A percentile compares a stretch with the other conserved stretches of the same genome.
Evolutionary conservation across 1,140 invertebrate species (phyloP).

Genomic region (Zaprionus lachaisei): DNA sequence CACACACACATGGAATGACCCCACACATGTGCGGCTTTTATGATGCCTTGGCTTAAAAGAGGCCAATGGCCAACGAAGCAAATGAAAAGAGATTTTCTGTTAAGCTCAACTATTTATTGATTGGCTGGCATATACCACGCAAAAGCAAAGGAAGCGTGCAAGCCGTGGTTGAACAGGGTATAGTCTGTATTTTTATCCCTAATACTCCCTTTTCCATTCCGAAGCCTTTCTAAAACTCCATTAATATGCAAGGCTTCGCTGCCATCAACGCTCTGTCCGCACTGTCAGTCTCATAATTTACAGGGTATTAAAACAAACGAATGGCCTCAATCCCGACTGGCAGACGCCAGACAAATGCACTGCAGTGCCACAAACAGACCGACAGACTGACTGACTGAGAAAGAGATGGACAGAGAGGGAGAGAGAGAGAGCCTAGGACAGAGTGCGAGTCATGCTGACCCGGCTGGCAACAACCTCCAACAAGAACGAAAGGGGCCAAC

Average conservation of each 20-base stretch:
- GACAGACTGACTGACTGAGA: slow-evolving; percentile 23
- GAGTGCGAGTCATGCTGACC: slow-evolving; percentile 22
- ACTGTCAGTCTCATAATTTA: slow-evolving; percentile 9
- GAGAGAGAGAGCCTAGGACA: slow-evolving; percentile 1
- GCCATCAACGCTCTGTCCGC: background rate
- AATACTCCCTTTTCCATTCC: background rate
- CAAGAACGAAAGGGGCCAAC: slow-evolving; percentile 9
- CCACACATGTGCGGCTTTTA: slow-evolving; percentile 65
- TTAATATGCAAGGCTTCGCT: background rate
- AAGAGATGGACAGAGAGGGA: slow-evolving; percentile 47
- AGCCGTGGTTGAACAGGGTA: background rate
- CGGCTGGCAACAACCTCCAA: slow-evolving; percentile 17
- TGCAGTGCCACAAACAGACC: slow-evolving; percentile 76
- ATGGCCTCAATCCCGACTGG: slow-evolving; percentile 54
- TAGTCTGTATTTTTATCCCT: background rate
- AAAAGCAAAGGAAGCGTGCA: background rate
- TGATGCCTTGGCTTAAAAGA: slow-evolving; percentile 71
- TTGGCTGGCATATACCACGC: slow-evolving; percentile 9
- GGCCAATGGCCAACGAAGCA: slow-evolving; percentile 63
- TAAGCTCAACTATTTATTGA: background rate
- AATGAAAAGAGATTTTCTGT: slow-evolving; percentile 13
- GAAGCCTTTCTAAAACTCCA: background rate
- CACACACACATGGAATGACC: background rate
- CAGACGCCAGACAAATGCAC: slow-evolving; percentile 75
- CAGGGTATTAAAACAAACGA: slow-evolving; percentile 51